These are phyloP conservation scores for Rhyacichthys aspro DNA, from an alignment of 2,797 vertebrate species.

Conservation along the genomic window DNA sequence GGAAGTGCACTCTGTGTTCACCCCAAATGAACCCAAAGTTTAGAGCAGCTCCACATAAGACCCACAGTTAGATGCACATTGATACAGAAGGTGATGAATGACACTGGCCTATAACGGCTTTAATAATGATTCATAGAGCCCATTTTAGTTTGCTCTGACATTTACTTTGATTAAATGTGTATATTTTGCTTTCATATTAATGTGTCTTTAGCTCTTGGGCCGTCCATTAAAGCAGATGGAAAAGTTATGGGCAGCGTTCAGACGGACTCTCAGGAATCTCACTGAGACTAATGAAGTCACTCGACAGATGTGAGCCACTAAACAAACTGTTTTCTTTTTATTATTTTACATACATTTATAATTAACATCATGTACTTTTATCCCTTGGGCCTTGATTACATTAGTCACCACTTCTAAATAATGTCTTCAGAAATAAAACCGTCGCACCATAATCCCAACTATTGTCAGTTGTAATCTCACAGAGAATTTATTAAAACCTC, in stretches of 20 bases:
- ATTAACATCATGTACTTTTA: too few species aligned
- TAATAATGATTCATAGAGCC: neutral
- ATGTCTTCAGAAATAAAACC: too few species aligned
- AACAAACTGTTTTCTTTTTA: neutral
- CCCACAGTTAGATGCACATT: neutral
- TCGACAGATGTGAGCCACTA: too few species aligned
- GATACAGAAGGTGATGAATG: neutral
- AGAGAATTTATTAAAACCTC: too few species aligned
- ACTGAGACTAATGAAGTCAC: too few species aligned
- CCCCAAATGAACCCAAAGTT: constrained; percentile 27
- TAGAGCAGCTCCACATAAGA: constrained; percentile 3
- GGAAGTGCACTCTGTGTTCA: constrained; percentile 22
- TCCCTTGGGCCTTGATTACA: too few species aligned
- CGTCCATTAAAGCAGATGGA: neutral
- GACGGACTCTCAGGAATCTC: too few species aligned
- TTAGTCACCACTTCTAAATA: too few species aligned
- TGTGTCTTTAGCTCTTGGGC: neutral
- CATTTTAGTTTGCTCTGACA: constrained; percentile 7
- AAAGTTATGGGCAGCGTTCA: neutral
- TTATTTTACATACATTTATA: too few species aligned
- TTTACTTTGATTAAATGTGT: constrained; percentile 10
- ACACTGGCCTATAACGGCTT: neutral
- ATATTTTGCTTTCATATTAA: constrained; percentile 1
- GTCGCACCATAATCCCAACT: too few species aligned
- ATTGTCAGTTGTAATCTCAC: too few species aligned